Evolutionary conservation across 2,797 vertebrate species (phyloP), one percentile per base, ranked within the genome.

Genomic region (Siniperca scherzeri): DNA sequence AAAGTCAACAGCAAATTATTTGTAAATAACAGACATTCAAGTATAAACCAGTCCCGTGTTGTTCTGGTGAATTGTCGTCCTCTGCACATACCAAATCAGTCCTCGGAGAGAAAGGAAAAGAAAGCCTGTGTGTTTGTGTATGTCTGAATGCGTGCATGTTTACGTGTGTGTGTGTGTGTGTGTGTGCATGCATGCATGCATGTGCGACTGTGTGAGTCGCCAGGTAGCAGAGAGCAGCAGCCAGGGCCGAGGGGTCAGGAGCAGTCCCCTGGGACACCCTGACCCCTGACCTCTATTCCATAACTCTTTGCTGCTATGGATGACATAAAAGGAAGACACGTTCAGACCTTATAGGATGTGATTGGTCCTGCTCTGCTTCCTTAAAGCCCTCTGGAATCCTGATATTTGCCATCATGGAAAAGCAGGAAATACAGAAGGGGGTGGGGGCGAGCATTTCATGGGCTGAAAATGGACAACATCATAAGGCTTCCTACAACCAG

Each of bases 371-470:
- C 81, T 79, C 78, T 27, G 84, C 87, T 78, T 86, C 53, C 69
- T 70, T 73, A 89, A 91, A 88, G 88, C 88, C 90, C 92, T 70
- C 79, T 80, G 89, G 89, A 91, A 84, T 81, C 82, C 87, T 93
- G 87, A 88, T 88, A 85, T 89, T 89, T 90, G 91, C 90, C 88
- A 62, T 89, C 82, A 71, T 90, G 87, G 87, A 88, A 88, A 90
- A 88, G 84, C 87, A 88, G 83, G 85, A 91, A 91, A 88, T 85
- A 65, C 78, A 57, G 64, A 70, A 19, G 21, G 16, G 0, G 62
- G 25, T 38, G 36, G 25, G 19, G 64, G 56, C 68, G 74, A 22
- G 22, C 77, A 90, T 93, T 91, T 87, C 88, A 83, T 62, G 77
- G 84, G 61, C 61, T 78, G 81, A 85, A 91, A 92, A 91, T 77